These are phyloP conservation scores for Burhinus oedicnemus DNA, from an alignment of 2,113 vertebrate genomes.

Conservation along the genomic window DNA sequence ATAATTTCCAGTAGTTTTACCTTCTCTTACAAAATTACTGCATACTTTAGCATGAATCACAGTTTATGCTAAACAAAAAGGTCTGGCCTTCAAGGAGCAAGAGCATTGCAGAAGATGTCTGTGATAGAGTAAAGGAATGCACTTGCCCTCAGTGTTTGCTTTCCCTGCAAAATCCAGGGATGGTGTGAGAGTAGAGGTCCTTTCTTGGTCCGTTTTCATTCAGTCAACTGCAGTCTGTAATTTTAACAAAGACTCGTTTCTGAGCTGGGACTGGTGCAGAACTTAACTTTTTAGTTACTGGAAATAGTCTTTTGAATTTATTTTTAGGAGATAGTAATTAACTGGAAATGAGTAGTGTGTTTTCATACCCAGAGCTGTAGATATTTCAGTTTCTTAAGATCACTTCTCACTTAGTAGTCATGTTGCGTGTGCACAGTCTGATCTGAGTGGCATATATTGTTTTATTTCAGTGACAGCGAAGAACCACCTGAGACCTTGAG, in stretches of 20 bases:
- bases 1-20: background rate
- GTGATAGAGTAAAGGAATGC: background rate
- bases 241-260: background rate
- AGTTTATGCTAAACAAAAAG: background rate
- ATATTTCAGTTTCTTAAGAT: background rate
- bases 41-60: background rate
- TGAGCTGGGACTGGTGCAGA: background rate
- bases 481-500: constrained; percentile 77
- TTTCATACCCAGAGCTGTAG: background rate
- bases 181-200: background rate
- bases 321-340: background rate
- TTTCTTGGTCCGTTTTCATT: background rate
- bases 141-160: background rate
- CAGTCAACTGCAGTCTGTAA: background rate
- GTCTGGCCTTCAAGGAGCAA: background rate
- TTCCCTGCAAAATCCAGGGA: background rate
- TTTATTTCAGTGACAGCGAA: constrained; percentile 89
- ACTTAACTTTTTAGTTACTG: background rate
- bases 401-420: background rate
- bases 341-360: background rate
- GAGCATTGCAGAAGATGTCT: background rate
- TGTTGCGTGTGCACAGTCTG: background rate
- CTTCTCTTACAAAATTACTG: background rate
- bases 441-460: background rate
- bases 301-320: background rate